Evolutionary conservation across 2,888 invertebrate species (phyloP), one percentile per base, ranked within the genome.

Genomic region (Heterodera filipjevi): DNA sequence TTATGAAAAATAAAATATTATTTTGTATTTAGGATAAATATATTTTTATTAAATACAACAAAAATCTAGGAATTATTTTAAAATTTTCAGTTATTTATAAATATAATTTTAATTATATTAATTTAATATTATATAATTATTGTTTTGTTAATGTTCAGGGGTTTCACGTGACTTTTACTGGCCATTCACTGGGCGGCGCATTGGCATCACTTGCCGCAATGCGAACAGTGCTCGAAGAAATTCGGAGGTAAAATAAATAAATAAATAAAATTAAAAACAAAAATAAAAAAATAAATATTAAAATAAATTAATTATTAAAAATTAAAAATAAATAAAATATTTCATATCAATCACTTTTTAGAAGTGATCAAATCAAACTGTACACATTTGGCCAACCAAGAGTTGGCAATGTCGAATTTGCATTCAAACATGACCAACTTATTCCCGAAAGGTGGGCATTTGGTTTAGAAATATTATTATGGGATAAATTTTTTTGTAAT

Each of bases 111-210:
- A n/a, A n/a, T n/a, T n/a, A n/a, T n/a, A n/a, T n/a, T n/a, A n/a
- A n/a, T n/a, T n/a, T n/a, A n/a, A n/a, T n/a, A n/a, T n/a, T n/a
- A 53, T 6, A 53, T 6, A 59, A 59, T 19, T 49, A 2, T 71
- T 32, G 16, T 66, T n/a, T n/a, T n/a, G n/a, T n/a, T n/a, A n/a
- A n/a, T n/a, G n/a, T n/a, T n/a, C n/a, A 84, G 83, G 81, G 82
- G 39, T 87, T 83, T 72, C 79, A 80, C 66, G 84, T 87, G 30
- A 83, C 85, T 64, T 83, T 87, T 53, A 87, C 87, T 14, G 87
- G 87, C n/a, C 87, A 87, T 78, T 87, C 87, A 0, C 80, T 87
- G 35, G 87, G 87, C 33, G 87, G 85, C 22, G 87, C 87, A 1
- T 75, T 88, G 3, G 88, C 88, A 1, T 81, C 88, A 10, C 79